Conservation (phyloP, 2,113 vertebrate genomes). For the Plestiodon gilberti region DNA sequence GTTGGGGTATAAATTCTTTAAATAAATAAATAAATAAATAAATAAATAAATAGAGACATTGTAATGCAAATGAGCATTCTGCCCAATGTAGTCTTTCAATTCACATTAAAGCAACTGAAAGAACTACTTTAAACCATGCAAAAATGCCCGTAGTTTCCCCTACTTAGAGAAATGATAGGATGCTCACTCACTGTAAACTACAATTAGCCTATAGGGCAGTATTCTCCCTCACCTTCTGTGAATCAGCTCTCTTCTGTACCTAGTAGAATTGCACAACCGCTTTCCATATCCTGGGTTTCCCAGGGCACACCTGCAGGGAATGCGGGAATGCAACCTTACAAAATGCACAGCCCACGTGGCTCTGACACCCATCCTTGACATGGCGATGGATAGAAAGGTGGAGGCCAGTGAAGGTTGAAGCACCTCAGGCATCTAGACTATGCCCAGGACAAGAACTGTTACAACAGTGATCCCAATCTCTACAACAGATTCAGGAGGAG, state of each 20-base stretch:
- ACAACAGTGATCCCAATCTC: neutral
- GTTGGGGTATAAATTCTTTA: no score
- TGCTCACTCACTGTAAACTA: neutral
- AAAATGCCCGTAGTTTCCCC: neutral
- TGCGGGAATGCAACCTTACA: neutral
- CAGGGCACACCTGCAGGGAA: neutral
- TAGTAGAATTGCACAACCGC: neutral
- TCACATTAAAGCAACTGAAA: neutral
- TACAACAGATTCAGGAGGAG: neutral
- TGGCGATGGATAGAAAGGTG: neutral
- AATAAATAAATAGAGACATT: no score
- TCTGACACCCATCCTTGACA: neutral
- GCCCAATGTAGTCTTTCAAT: neutral
- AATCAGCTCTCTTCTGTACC: neutral
- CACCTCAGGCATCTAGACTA: neutral
- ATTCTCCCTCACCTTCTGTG: neutral
- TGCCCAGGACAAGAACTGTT: neutral
- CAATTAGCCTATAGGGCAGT: no score
- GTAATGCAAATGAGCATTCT: neutral
- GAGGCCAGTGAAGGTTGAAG: neutral
- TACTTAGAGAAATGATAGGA: neutral
- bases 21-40: no score
- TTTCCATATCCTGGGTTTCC: neutral
- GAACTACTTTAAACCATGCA: neutral
- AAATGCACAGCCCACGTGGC: neutral